Evolutionary conservation across 2,797 vertebrate species (phyloP).

Genomic region (Dicrostonyx torquatus): DNA sequence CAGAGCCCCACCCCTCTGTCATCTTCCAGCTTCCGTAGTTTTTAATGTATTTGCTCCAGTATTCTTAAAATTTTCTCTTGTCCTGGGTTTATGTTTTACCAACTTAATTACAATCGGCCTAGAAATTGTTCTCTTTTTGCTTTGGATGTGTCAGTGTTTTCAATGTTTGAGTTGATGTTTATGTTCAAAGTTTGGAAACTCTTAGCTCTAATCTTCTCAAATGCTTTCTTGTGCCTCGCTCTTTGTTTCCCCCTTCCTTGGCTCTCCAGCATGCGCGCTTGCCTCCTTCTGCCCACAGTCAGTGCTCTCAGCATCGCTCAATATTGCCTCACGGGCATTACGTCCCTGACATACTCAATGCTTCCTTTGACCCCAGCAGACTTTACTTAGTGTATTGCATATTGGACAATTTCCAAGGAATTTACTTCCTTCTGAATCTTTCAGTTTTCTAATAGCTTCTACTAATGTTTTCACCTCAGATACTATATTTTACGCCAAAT

Average conservation of each 20-base stretch:
- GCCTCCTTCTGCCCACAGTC: not conserved
- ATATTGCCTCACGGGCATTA: not conserved
- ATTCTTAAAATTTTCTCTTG: not conserved
- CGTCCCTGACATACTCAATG: not conserved
- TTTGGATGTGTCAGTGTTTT: not conserved
- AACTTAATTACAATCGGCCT: not conserved
- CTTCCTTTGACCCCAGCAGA: not conserved
- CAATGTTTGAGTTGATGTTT: not conserved
- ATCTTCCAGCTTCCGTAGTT: not conserved
- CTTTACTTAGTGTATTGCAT: not conserved
- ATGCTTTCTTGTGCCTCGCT: not conserved
- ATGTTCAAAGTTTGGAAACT: not conserved
- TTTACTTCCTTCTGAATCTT: not conserved
- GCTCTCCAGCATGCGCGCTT: not conserved
- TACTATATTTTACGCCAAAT: constrained; percentile 5
- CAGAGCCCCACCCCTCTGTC: too few relatives aligned
- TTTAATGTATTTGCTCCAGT: not conserved
- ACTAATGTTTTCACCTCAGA: not conserved
- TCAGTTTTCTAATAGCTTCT: not conserved
- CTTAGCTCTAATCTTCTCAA: not conserved
- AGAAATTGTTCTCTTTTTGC: not conserved
- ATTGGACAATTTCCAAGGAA: constrained; percentile 19
- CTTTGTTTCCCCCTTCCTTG: not conserved
- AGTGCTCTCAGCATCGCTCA: not conserved
- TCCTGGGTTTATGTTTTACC: not conserved